Evolutionary conservation across 2,797 vertebrate species (phyloP), one percentile per base, ranked within the genome.

Genomic region (Bovichtus diacanthus): DNA sequence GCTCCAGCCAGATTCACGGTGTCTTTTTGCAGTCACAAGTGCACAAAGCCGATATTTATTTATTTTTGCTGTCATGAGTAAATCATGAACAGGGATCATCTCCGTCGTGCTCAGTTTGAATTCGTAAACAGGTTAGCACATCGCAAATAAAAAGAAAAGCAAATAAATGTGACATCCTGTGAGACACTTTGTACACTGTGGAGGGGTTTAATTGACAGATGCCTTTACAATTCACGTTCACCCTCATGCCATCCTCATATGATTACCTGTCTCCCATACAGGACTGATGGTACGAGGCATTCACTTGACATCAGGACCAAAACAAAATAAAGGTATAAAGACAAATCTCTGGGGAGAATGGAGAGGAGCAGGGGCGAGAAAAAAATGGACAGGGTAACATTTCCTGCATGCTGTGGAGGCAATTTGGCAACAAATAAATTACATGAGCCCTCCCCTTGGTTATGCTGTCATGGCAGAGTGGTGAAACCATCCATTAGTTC

Each of bases 401-500:
- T 87, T 82, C 55, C 65, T 62, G 53, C 23, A 47, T 59, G 65
- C 76, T 76, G 59, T 47, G 34, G 65, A 86, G 76, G 76, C 84
- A 88, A 82, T 92, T 86, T 82, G 69, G 83, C 74, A 83, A 84
- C 82, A 71, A 61, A 91, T 87, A 90, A 90, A 93, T 92, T 78
- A 91, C 75, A 87, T 61, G 7, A 83, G 76, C 81, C 77, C 53
- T 75, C 79, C 54, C 89, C 71, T 76, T 80, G 80, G 84, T 81
- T 75, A 71, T 64, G 82, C 83, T 84, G 90, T 90, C 92, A 87
- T 59, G 76, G 67, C 70, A 70, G 87, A 86, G 86, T 77, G 80
- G 85, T 86, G 78, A 88, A 88, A 89, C 83, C 86, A 89, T 94
- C 92, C 80, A 93, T 95, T 95, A 94, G 90, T 86, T 87, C 72